Percentiles rank a stretch among this genome's conserved stretches.
Evolutionary conservation across 2,888 invertebrate species (phyloP).

Genomic region (Heliconius hortense): DNA sequence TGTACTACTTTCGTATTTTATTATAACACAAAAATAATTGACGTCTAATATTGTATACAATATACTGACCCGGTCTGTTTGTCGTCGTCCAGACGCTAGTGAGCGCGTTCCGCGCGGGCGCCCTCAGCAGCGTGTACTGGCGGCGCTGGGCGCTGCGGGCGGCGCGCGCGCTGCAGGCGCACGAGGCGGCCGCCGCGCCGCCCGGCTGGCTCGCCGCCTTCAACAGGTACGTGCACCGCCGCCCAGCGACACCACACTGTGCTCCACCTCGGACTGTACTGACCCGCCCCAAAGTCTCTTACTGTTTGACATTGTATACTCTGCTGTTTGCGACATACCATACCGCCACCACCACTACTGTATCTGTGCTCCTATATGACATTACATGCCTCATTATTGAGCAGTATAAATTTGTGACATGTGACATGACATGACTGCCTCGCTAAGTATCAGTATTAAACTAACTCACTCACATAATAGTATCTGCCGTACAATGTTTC

Average conservation of each 20-base stretch:
- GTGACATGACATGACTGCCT: no score
- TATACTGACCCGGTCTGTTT: no score
- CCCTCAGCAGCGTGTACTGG: slow-evolving; percentile 73
- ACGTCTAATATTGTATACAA: no score
- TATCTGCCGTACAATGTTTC: no score
- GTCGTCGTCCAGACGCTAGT: slow-evolving; percentile 74
- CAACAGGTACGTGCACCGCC: slow-evolving; percentile 81
- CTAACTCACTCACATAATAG: no score
- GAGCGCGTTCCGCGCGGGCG: slow-evolving; percentile 78
- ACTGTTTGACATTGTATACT: background rate
- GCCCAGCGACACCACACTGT: background rate
- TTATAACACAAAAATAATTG: no score
- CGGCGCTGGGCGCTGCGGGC: slow-evolving; percentile 76
- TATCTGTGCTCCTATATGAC: background rate
- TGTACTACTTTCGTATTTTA: no score
- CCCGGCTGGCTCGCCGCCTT: slow-evolving; percentile 84
- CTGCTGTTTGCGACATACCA: no score
- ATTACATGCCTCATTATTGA: no score
- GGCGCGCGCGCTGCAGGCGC: slow-evolving; percentile 70
- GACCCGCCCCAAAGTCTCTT: background rate
- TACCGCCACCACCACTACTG: no score
- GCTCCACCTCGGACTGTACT: background rate
- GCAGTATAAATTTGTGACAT: no score
- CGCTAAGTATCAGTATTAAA: no score
- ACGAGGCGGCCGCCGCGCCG: slow-evolving; percentile 83